Percentiles rank a stretch among this genome's conserved stretches.
These are phyloP conservation scores for Pelvicachromis taeniatus DNA, from an alignment of 2,113 vertebrate genomes.

Conservation along the genomic window DNA sequence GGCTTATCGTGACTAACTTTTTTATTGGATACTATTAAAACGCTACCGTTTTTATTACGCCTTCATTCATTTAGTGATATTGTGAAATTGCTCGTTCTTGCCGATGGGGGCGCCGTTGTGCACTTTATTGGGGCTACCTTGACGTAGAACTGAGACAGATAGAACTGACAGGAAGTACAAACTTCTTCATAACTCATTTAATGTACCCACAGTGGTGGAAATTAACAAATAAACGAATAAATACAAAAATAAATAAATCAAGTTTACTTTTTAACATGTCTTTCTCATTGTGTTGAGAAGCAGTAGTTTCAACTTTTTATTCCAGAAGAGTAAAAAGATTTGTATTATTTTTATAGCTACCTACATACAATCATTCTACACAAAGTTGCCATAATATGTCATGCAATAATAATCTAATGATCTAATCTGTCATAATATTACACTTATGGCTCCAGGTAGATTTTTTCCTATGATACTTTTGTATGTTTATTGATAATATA, in stretches of 20 bases:
- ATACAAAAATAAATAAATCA: background rate
- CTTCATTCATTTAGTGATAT: background rate
- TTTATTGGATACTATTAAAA: background rate
- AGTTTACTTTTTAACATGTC: background rate
- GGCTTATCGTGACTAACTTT: background rate
- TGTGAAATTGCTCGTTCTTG: background rate
- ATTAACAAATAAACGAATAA: background rate
- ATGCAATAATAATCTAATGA: background rate
- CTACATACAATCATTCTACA: background rate
- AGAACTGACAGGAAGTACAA: background rate
- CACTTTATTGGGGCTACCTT: background rate
- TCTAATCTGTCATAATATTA: background rate
- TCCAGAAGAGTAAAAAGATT: background rate
- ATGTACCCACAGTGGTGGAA: background rate
- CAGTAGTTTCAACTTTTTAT: background rate
- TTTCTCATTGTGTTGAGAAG: background rate
- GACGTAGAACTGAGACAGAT: slow-evolving; percentile 4
- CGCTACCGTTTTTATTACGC: background rate
- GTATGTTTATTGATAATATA: background rate
- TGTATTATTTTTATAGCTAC: background rate
- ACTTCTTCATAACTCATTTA: background rate
- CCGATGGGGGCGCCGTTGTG: background rate
- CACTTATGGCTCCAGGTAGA: background rate
- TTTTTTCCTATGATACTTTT: background rate
- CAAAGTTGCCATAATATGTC: background rate